Evolutionary conservation across 1,140 invertebrate species (phyloP).

Genomic region (Bombus soroeensis): DNA sequence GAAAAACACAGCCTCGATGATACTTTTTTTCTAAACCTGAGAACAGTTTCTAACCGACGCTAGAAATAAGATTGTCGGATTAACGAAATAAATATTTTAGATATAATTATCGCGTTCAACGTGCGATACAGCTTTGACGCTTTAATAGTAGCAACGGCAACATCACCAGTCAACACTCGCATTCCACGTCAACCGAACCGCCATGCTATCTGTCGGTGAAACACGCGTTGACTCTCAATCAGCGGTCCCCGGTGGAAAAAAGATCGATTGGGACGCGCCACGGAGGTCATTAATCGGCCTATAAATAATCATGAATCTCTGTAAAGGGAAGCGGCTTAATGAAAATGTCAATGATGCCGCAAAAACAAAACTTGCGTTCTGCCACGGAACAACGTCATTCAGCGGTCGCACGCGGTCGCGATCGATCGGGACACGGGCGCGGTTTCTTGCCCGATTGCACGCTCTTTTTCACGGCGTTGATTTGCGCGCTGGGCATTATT

Average conservation of each 20-base stretch:
- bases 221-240: constrained; percentile 18
- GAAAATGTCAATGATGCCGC: constrained; percentile 56
- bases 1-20: no score
- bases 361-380: constrained; percentile 23
- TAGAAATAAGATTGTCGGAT: no score
- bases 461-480: constrained; percentile 36
- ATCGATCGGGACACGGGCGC: neutral
- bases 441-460: constrained; percentile 39
- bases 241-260: neutral
- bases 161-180: neutral
- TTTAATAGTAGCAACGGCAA: no score
- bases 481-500: constrained; percentile 42
- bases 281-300: constrained; percentile 38
- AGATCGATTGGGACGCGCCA: constrained; percentile 32
- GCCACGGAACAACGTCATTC: constrained; percentile 36
- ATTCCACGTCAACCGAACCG: neutral
- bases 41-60: no score
- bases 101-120: no score
- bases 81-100: no score
- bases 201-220: neutral
- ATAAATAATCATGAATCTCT: constrained; percentile 61
- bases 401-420: constrained; percentile 16
- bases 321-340: constrained; percentile 47
- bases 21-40: no score
- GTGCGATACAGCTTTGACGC: no score